Evolutionary conservation across 2,888 invertebrate genomes (phyloP).

Genomic region (Stratiomys singularior): DNA sequence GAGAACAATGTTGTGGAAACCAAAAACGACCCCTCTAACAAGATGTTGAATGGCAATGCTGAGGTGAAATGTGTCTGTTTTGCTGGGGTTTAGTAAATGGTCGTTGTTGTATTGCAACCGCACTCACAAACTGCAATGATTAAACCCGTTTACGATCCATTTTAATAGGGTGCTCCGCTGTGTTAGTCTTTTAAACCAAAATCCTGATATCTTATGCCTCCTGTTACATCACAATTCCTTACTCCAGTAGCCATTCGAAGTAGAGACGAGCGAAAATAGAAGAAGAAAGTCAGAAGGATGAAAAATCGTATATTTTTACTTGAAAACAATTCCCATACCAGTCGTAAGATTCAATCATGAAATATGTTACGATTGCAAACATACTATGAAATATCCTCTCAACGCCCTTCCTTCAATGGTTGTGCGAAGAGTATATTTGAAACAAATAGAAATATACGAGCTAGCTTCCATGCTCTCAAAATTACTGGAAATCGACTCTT

Average conservation of each 20-base stretch:
- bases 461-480: too few species aligned
- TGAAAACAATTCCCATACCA: conserved; percentile 29
- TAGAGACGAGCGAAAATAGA: background rate
- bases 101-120: conserved; percentile 17
- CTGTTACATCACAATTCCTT: background rate
- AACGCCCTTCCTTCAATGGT: too few species aligned
- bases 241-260: background rate
- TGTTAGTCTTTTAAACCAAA: background rate
- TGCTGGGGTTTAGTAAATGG: background rate
- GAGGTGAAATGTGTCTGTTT: background rate
- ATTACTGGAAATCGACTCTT: too few species aligned
- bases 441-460: too few species aligned
- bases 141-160: conserved; percentile 37
- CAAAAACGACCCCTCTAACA: conserved; percentile 26
- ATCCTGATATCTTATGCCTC: conserved; percentile 3
- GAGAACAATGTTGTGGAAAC: conserved; percentile 44
- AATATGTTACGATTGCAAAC: too few species aligned
- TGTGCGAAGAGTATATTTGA: too few species aligned
- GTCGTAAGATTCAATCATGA: conserved; percentile 31
- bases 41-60: background rate
- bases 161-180: conserved; percentile 35
- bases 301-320: conserved; percentile 35
- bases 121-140: conserved; percentile 44
- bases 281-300: background rate
- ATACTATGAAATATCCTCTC: too few species aligned